Conservation (phyloP, 2,113 vertebrate genomes). For the Pollachius pollachius region DNA sequence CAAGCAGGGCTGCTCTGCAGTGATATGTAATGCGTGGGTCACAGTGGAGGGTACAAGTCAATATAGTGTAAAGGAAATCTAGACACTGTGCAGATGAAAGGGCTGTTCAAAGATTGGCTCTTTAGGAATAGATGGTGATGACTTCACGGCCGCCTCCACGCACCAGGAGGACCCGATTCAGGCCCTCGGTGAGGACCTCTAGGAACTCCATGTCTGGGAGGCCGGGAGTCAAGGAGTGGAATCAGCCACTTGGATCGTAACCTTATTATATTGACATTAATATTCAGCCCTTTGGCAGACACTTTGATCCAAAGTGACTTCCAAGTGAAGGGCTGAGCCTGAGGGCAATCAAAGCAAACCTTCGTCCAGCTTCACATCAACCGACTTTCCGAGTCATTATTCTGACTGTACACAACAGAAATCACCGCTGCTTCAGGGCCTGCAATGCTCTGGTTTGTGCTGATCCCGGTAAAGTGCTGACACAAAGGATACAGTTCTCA, state of each 20-base stretch:
- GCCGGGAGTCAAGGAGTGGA: slow-evolving; percentile 65
- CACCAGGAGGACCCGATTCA: slow-evolving; percentile 94
- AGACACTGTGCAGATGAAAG: not conserved
- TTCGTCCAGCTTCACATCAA: no score
- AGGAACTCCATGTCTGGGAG: slow-evolving; percentile 96
- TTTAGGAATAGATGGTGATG: slow-evolving; percentile 99
- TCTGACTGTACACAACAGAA: no score
- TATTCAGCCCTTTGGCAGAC: not conserved
- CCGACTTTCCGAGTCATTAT: no score
- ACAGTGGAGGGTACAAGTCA: slow-evolving; percentile 19
- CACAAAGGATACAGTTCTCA: slow-evolving; percentile 93
- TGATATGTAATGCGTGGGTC: slow-evolving; percentile 8
- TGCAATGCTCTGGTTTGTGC: no score
- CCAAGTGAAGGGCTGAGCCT: no score
- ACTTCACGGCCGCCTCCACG: slow-evolving; percentile 96
- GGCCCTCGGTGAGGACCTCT: slow-evolving; percentile 94
- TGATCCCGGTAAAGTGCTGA: not conserved
- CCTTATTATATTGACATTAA: not conserved
- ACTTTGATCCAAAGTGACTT: not conserved
- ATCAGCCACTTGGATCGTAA: no score
- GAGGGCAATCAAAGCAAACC: no score
- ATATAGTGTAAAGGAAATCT: slow-evolving; percentile 26
- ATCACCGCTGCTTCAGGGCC: no score
- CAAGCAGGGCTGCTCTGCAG: slow-evolving; percentile 48
- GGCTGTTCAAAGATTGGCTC: not conserved